phyloP scores from a whole-genome alignment of 2,888 invertebrate species.

The Netelia fuscicornis region DNA sequence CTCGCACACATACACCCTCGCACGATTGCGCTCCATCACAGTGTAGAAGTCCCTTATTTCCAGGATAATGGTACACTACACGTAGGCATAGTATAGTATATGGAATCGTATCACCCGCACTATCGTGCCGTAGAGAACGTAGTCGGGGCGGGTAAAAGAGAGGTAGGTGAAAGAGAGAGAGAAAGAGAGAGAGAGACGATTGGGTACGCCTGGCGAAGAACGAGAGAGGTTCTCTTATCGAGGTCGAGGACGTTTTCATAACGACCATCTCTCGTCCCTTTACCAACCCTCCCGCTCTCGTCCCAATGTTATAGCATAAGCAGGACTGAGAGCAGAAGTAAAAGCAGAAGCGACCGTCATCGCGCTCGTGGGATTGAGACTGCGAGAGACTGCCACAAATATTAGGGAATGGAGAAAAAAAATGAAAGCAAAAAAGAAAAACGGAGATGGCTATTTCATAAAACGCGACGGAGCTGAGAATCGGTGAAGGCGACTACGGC shows the following conservation, averaged over 20 bases:
- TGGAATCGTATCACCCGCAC: conserved; percentile 16
- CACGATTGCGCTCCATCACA: background rate
- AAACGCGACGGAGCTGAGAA: conserved; percentile 23
- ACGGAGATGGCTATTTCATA: conserved; percentile 32
- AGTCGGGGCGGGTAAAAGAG: background rate
- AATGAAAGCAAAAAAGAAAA: background rate
- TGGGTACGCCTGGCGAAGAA: background rate
- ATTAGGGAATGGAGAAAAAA: conserved; percentile 44
- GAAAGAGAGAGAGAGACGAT: conserved; percentile 2
- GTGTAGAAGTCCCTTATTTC: conserved; percentile 31
- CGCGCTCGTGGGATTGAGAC: background rate
- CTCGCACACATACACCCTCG: conserved; percentile 11
- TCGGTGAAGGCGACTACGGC: conserved; percentile 50
- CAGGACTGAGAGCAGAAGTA: conserved; percentile 28
- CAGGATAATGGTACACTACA: conserved; percentile 23
- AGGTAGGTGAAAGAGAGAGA: conserved; percentile 10
- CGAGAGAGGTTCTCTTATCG: conserved; percentile 53
- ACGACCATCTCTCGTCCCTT: conserved; percentile 38
- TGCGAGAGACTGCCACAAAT: conserved; percentile 16
- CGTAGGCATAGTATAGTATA: conserved; percentile 25
- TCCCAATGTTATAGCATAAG: conserved; percentile 43
- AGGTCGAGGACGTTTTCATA: conserved; percentile 67
- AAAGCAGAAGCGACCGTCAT: conserved; percentile 53
- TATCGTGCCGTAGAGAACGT: conserved; percentile 48
- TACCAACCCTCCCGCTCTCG: background rate